These are phyloP conservation scores for Perizoma affinitatum DNA, from an alignment of 2,888 invertebrate species.

Conservation along the genomic window DNA sequence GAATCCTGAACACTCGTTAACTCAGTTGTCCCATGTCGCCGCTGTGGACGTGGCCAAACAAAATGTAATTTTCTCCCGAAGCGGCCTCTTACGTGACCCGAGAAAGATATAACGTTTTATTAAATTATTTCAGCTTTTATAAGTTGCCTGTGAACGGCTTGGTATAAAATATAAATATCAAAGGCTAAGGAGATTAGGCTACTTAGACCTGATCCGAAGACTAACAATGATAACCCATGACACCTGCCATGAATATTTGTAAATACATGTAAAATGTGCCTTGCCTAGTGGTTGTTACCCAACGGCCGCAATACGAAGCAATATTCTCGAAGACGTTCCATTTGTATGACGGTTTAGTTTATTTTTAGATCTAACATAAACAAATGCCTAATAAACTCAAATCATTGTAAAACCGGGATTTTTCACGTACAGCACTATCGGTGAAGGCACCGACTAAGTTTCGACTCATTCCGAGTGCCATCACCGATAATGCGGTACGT, in stretches of 20 bases:
- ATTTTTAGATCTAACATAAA: neutral
- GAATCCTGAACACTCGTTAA: constrained; percentile 79
- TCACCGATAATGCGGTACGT: no score
- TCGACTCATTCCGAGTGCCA: no score
- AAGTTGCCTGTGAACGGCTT: constrained; percentile 69
- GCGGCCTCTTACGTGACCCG: constrained; percentile 81
- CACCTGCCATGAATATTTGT: constrained; percentile 34
- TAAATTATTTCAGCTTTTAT: constrained; percentile 80
- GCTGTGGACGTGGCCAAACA: constrained; percentile 76
- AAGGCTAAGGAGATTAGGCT: constrained; percentile 63
- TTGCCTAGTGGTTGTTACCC: constrained; percentile 10
- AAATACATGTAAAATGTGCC: constrained; percentile 12
- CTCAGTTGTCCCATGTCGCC: constrained; percentile 78
- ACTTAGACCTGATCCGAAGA: constrained; percentile 52
- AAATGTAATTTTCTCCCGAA: constrained; percentile 81
- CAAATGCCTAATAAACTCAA: no score
- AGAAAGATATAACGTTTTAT: constrained; percentile 81
- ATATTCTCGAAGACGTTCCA: neutral
- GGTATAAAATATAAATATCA: constrained; percentile 62
- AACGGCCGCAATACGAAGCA: neutral
- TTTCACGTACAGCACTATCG: no score
- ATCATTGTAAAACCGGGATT: no score
- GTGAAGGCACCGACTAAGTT: no score
- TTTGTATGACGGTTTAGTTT: no score
- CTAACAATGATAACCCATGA: constrained; percentile 43